These are phyloP conservation scores for Plagodis pulveraria DNA, from an alignment of 2,888 invertebrate species.

Conservation along the genomic window DNA sequence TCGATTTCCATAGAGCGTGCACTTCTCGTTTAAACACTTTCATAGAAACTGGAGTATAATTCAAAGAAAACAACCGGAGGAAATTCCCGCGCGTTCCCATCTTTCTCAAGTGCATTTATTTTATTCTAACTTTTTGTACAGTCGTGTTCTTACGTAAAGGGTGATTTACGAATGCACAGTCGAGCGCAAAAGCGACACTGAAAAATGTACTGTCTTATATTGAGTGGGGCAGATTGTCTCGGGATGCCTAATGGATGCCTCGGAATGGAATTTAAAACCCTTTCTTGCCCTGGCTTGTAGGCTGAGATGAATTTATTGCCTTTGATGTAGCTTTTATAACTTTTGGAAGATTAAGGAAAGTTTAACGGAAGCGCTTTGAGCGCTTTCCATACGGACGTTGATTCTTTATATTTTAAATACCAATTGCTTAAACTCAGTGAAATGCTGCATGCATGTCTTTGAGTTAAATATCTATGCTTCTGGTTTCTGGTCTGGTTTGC, in stretches of 20 bases:
- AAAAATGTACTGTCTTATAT: conserved; percentile 55
- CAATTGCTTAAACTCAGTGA: too few species aligned
- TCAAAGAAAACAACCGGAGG: conserved; percentile 22
- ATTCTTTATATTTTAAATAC: too few species aligned
- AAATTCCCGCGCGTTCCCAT: conserved; percentile 15
- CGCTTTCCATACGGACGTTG: too few species aligned
- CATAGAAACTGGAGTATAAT: background rate
- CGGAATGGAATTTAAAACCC: conserved; percentile 33
- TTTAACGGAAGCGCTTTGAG: too few species aligned
- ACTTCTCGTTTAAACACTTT: too few species aligned
- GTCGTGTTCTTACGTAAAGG: conserved; percentile 48
- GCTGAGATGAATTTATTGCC: conserved; percentile 15
- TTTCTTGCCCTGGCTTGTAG: conserved; percentile 23
- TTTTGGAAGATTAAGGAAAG: too few species aligned
- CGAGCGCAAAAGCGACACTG: conserved; percentile 57
- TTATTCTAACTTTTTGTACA: conserved; percentile 54
- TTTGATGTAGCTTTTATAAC: background rate
- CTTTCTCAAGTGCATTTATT: conserved; percentile 47
- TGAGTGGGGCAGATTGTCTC: conserved; percentile 42
- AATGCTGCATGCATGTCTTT: too few species aligned
- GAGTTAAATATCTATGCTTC: too few species aligned
- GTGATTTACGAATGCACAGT: conserved; percentile 62
- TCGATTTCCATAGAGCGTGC: too few species aligned
- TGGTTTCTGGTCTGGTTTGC: too few species aligned
- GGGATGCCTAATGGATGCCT: conserved; percentile 33